These are phyloP conservation scores for Amaurobius ferox DNA, from an alignment of 2,888 invertebrate species.

Conservation along the genomic window DNA sequence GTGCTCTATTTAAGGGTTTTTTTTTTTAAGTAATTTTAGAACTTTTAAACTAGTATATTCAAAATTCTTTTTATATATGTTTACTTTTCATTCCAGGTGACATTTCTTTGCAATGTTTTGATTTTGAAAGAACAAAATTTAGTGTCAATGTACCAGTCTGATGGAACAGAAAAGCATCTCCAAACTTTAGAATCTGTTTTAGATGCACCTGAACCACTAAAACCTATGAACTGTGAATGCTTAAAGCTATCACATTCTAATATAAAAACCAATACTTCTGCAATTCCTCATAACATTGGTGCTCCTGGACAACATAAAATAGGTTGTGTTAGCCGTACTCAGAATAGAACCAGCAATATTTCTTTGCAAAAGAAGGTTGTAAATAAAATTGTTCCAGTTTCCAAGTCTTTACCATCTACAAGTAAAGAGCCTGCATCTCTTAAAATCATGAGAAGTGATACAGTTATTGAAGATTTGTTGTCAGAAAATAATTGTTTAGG, in stretches of 20 bases:
- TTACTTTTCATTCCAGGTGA: conserved; percentile 26
- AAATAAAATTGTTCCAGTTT: not conserved
- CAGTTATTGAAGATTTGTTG: conserved; percentile 15
- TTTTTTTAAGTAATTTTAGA: too few species aligned
- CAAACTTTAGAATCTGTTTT: conserved; percentile 25
- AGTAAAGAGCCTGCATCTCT: not conserved
- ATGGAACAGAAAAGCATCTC: conserved; percentile 44
- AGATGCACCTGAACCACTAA: conserved; percentile 13
- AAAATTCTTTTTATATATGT: not conserved
- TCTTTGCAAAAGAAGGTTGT: not conserved
- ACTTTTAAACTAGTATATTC: too few species aligned
- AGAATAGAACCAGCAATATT: not conserved
- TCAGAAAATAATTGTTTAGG: conserved; percentile 13
- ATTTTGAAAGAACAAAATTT: conserved; percentile 23
- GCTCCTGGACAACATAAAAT: not conserved
- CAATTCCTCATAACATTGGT: not conserved
- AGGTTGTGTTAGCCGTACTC: not conserved
- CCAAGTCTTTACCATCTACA: not conserved
- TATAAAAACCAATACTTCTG: not conserved
- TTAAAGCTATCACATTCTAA: not conserved
- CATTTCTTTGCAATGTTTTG: conserved; percentile 53
- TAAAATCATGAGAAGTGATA: not conserved
- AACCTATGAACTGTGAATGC: conserved; percentile 30
- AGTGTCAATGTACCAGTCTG: conserved; percentile 41
- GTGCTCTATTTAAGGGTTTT: too few species aligned